A percentile compares a stretch with the other conserved stretches of the same genome.
These are phyloP conservation scores for Potorous gilbertii DNA, from an alignment of 2,797 vertebrate genomes.

Conservation along the genomic window DNA sequence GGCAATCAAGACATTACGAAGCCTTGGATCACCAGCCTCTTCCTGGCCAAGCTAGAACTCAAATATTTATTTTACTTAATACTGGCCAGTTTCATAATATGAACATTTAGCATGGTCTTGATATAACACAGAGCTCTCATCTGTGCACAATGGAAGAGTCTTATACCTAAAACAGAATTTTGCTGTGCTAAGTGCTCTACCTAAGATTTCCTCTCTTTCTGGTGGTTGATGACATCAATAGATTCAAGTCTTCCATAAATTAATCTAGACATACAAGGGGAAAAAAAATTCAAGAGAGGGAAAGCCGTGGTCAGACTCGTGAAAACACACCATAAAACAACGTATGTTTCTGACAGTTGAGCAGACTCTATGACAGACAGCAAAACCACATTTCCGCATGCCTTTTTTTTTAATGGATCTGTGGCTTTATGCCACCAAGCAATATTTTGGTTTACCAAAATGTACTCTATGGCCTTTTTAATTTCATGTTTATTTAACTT, in stretches of 20 bases:
- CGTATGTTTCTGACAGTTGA: conserved; percentile 71
- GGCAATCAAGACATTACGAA: neutral
- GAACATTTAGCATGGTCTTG: neutral
- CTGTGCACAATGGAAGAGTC: neutral
- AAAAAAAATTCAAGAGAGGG: conserved; percentile 50
- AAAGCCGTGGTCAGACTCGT: conserved; percentile 72
- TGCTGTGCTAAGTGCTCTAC: conserved; percentile 12
- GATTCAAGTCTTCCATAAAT: conserved; percentile 57
- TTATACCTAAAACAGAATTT: conserved; percentile 8
- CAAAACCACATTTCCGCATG: conserved; percentile 81
- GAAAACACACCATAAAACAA: conserved; percentile 67
- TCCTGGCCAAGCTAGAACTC: neutral
- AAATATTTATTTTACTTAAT: conserved; percentile 31
- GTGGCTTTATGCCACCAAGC: conserved; percentile 81
- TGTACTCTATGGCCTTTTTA: conserved; percentile 79
- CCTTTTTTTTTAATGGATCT: conserved; percentile 63
- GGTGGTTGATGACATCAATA: conserved; percentile 48
- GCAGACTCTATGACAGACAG: conserved; percentile 78
- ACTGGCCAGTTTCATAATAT: conserved; percentile 21
- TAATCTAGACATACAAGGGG: neutral
- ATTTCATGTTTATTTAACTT: conserved; percentile 80
- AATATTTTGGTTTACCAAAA: conserved; percentile 84
- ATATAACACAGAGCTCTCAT: neutral
- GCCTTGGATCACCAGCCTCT: neutral
- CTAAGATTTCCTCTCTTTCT: neutral